Evolutionary conservation across 1,140 invertebrate species (phyloP).

Genomic region (Atopsyche davidsoni): DNA sequence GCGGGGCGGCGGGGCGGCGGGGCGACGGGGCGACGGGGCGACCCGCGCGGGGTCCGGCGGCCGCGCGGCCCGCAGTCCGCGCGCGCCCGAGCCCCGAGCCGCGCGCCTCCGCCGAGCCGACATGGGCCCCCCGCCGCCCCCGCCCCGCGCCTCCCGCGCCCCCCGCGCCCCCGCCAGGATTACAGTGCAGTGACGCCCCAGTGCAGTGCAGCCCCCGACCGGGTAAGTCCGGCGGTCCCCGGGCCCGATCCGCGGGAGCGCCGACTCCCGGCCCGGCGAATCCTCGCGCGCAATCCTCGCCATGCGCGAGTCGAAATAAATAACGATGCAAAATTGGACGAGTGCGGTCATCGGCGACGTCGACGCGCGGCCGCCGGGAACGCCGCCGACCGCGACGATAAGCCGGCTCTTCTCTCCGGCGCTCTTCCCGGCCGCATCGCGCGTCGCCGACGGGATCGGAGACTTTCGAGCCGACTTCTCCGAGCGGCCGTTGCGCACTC

Average conservation of each 20-base stretch:
- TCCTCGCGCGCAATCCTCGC: too few species aligned
- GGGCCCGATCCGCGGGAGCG: too few species aligned
- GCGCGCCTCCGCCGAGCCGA: conserved; percentile 17
- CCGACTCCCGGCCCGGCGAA: too few species aligned
- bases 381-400: conserved; percentile 29
- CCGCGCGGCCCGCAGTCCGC: conserved; percentile 18
- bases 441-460: conserved; percentile 36
- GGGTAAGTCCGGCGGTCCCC: conserved; percentile 13
- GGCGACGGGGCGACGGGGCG: conserved; percentile 38
- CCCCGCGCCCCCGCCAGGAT: conserved; percentile 9
- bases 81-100: conserved; percentile 25
- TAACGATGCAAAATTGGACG: too few species aligned
- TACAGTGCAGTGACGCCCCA: conserved; percentile 17
- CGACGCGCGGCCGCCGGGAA: conserved; percentile 14
- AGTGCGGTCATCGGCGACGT: too few species aligned
- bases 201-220: background rate
- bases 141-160: conserved; percentile 1
- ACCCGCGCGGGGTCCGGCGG: conserved; percentile 42
- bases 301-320: too few species aligned
- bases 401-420: conserved; percentile 40
- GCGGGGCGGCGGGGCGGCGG: conserved; percentile 37
- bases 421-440: conserved; percentile 18
- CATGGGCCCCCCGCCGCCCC: conserved; percentile 9
- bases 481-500: conserved; percentile 13
- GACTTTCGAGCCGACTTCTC: conserved; percentile 33